Conservation (phyloP, 1,140 invertebrate genomes). For the Leptopilina boulardi region DNA sequence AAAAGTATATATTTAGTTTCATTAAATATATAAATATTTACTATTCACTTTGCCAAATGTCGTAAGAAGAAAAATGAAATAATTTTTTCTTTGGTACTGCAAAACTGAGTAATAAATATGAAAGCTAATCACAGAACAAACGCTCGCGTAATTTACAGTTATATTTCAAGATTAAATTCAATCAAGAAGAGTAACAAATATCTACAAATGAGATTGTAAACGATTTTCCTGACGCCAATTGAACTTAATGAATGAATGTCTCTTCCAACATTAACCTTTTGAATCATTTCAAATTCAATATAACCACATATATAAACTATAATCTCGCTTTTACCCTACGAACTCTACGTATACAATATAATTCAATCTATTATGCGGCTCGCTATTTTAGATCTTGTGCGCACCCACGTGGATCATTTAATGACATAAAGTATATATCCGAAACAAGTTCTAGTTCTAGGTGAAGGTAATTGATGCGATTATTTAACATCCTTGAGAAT, state of each 20-base stretch:
- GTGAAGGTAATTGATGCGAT: not conserved
- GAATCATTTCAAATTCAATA: constrained; percentile 16
- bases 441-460: constrained; percentile 13
- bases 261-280: constrained; percentile 8
- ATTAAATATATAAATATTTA: too few species aligned
- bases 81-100: too few species aligned
- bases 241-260: constrained; percentile 8
- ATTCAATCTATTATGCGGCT: not conserved
- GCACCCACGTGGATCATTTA: not conserved
- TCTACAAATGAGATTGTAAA: constrained; percentile 4
- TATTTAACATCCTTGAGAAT: not conserved
- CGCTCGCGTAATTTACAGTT: not conserved
- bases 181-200: constrained; percentile 4
- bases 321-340: not conserved
- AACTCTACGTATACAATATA: not conserved
- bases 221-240: constrained; percentile 16
- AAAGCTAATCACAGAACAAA: not conserved
- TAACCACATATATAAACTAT: too few species aligned
- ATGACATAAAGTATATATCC: constrained; percentile 3
- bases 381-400: constrained; percentile 3
- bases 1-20: too few species aligned
- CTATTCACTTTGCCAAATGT: too few species aligned
- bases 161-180: not conserved
- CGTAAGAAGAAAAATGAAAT: too few species aligned
- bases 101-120: not conserved